phyloP scores from a whole-genome alignment of 2,113 vertebrate genomes.

The Leuciscus idus region DNA sequence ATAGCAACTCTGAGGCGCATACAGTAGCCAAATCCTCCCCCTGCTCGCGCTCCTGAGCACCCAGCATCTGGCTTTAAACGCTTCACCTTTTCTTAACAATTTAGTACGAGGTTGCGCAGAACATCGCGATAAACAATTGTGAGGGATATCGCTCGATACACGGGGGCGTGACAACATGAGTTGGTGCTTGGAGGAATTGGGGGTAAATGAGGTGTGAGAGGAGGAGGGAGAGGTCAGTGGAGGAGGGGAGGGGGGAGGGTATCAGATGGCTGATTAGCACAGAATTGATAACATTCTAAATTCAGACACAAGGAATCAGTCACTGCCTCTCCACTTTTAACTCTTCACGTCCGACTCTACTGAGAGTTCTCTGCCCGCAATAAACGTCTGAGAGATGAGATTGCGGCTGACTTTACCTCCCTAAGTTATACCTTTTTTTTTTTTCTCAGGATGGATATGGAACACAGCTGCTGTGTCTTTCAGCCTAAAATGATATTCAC shows the following conservation, averaged over 20 bases:
- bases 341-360: background rate
- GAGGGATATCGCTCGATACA: slow-evolving; percentile 22
- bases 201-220: slow-evolving; percentile 37
- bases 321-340: slow-evolving; percentile 34
- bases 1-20: slow-evolving; percentile 71
- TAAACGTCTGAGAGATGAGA: slow-evolving; percentile 11
- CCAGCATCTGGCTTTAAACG: slow-evolving; percentile 33
- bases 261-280: slow-evolving; percentile 64
- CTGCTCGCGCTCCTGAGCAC: background rate
- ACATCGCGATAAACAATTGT: slow-evolving; percentile 30
- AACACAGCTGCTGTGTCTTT: slow-evolving; percentile 7
- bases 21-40: slow-evolving; percentile 54
- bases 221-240: slow-evolving; percentile 37
- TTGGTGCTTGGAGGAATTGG: slow-evolving; percentile 1
- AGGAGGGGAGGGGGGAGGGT: background rate
- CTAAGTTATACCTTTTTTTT: background rate
- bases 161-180: background rate
- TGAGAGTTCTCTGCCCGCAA: background rate
- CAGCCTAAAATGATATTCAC: slow-evolving; percentile 26
- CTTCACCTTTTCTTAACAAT: slow-evolving; percentile 20
- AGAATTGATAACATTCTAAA: slow-evolving; percentile 73
- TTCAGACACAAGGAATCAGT: slow-evolving; percentile 64
- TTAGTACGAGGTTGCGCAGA: background rate
- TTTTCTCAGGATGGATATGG: background rate
- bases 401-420: background rate